Conservation (phyloP, 1,140 invertebrate species). For the Lamellibrachia luymesi region DNA sequence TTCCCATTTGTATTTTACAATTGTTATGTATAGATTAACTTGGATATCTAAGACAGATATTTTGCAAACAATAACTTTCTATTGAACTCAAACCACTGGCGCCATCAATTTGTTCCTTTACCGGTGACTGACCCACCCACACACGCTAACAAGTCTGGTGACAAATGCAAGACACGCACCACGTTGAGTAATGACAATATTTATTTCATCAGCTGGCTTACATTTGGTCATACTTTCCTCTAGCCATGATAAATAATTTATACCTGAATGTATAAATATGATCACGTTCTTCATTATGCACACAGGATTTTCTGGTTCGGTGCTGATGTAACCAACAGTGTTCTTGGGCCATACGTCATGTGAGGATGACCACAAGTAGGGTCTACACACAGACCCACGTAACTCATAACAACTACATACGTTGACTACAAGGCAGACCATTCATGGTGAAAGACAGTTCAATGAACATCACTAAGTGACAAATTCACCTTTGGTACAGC, state of each 20-base stretch:
- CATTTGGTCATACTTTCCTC: background rate
- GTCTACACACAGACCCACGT: background rate
- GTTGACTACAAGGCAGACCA: background rate
- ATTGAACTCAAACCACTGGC: too few relatives aligned
- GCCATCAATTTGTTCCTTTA: too few relatives aligned
- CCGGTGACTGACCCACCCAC: too few relatives aligned
- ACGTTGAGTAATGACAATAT: background rate
- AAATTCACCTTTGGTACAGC: background rate
- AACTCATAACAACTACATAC: background rate
- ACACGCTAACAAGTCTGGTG: background rate
- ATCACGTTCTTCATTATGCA: background rate
- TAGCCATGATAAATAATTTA: conserved; percentile 6
- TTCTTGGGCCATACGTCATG: background rate
- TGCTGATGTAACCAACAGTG: background rate
- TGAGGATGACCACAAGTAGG: background rate
- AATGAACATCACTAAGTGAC: background rate
- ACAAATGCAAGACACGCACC: background rate
- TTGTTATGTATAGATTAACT: too few relatives aligned
- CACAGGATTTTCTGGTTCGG: background rate
- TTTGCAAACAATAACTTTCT: too few relatives aligned
- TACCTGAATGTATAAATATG: conserved; percentile 5
- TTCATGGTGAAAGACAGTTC: background rate
- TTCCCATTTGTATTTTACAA: too few relatives aligned
- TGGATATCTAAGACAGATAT: too few relatives aligned
- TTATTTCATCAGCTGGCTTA: conserved; percentile 1